A percentile compares a stretch with the other conserved stretches of the same genome.
These are phyloP conservation scores for Schizothorax lantsangensis DNA, from an alignment of 2,797 vertebrate species.

Conservation along the genomic window DNA sequence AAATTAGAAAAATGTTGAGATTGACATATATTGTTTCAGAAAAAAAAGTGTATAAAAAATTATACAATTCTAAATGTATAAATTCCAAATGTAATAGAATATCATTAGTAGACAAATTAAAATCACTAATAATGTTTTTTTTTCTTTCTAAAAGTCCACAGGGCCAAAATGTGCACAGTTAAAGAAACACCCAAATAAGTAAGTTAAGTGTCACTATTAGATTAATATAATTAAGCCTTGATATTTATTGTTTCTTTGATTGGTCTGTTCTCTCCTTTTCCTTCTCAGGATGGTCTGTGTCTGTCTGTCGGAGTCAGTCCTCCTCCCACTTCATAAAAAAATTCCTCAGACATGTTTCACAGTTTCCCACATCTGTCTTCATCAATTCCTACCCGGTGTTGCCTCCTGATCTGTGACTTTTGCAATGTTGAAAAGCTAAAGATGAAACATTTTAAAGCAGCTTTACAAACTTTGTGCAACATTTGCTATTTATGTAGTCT, in stretches of 20 bases:
- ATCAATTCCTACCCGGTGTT: constrained; percentile 50
- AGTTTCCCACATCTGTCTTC: constrained; percentile 43
- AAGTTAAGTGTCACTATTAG: background rate
- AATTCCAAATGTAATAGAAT: background rate
- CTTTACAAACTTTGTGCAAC: constrained; percentile 30
- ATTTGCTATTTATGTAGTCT: background rate
- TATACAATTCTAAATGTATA: background rate
- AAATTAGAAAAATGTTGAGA: background rate
- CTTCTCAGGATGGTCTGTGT: constrained; percentile 40
- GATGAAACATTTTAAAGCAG: constrained; percentile 18
- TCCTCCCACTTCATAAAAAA: constrained; percentile 9
- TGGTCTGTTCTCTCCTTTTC: constrained; percentile 11
- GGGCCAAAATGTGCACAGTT: background rate
- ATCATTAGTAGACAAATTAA: background rate
- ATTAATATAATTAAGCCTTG: background rate
- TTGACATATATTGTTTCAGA: background rate
- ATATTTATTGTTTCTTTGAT: constrained; percentile 12
- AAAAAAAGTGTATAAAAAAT: background rate
- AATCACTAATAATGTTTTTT: background rate
- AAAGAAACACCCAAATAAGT: constrained; percentile 15
- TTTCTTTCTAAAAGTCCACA: background rate
- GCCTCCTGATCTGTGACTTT: constrained; percentile 48
- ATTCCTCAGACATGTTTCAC: constrained; percentile 36
- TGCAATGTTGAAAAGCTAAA: background rate
- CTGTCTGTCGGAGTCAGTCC: constrained; percentile 18